Conservation (phyloP, 53 echinoderm and acorn worm genomes). For the Apostichopus leukothele region DNA sequence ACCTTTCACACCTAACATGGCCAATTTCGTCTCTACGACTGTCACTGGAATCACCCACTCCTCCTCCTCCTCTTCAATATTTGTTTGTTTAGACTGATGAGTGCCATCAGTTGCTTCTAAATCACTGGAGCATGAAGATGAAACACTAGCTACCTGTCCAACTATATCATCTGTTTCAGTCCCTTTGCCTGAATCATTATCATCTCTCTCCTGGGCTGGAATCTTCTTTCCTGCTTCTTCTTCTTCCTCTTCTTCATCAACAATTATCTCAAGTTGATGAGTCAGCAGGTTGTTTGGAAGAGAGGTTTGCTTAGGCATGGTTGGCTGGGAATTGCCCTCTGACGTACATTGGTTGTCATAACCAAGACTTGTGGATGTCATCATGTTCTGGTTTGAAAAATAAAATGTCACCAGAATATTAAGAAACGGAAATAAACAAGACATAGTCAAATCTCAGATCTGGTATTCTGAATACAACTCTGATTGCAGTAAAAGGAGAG, state of each 20-base stretch:
- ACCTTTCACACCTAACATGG: conserved; percentile 73
- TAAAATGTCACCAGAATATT: background rate
- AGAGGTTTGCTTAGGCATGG: conserved; percentile 26
- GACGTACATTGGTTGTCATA: background rate
- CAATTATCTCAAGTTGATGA: background rate
- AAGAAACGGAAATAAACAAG: too few relatives aligned
- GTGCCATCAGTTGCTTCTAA: background rate
- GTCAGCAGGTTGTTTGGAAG: background rate
- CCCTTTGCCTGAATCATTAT: background rate
- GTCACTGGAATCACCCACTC: conserved; percentile 34
- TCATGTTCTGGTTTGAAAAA: conserved; percentile 13
- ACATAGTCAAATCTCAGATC: too few relatives aligned
- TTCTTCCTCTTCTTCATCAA: background rate
- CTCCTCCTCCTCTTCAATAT: background rate
- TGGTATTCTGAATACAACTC: too few relatives aligned
- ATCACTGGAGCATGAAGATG: background rate
- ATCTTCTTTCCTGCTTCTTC: too few relatives aligned
- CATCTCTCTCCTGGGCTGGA: background rate
- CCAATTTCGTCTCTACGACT: conserved; percentile 68
- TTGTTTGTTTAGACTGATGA: background rate
- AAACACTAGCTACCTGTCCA: background rate
- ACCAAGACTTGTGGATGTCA: conserved; percentile 30
- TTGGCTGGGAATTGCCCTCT: background rate
- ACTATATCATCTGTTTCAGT: background rate
- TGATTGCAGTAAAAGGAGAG: too few relatives aligned